Percentiles rank a stretch among this genome's conserved stretches.
phyloP scores from a whole-genome alignment of 2,113 vertebrate species.

The Erinaceus europaeus region DNA sequence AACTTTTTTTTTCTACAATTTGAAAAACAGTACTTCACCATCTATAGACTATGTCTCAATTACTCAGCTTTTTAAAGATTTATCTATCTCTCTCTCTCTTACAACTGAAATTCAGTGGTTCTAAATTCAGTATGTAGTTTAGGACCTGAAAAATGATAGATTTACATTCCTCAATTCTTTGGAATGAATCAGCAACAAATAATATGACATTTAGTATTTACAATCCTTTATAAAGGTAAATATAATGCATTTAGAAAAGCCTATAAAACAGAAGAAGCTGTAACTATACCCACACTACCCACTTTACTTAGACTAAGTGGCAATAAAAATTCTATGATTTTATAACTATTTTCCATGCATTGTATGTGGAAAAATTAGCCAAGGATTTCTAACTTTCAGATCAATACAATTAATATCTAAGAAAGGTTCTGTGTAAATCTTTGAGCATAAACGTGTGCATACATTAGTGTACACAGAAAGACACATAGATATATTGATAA shows the following conservation, averaged over 20 bases:
- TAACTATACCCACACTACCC: not conserved
- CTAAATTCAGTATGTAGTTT: not conserved
- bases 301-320: conserved; percentile 13
- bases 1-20: not conserved
- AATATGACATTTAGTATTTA: not conserved
- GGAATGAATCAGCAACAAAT: not conserved
- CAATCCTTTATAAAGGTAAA: conserved; percentile 10
- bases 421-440: conserved; percentile 42
- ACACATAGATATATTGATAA: not conserved
- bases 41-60: not conserved
- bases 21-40: not conserved
- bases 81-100: no score
- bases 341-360: conserved; percentile 24
- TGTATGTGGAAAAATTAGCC: not conserved
- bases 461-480: not conserved
- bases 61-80: no score
- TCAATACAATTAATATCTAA: conserved; percentile 27
- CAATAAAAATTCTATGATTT: conserved; percentile 21
- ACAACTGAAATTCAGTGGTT: no score
- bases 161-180: not conserved
- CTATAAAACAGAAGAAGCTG: not conserved
- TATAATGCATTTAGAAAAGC: not conserved
- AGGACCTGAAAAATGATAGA: not conserved
- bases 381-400: conserved; percentile 52
- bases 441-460: no score